Evolutionary conservation across 35 echinoderm and acorn worm genomes (phyloP).

Genomic region (Lytechinus variegatus): DNA sequence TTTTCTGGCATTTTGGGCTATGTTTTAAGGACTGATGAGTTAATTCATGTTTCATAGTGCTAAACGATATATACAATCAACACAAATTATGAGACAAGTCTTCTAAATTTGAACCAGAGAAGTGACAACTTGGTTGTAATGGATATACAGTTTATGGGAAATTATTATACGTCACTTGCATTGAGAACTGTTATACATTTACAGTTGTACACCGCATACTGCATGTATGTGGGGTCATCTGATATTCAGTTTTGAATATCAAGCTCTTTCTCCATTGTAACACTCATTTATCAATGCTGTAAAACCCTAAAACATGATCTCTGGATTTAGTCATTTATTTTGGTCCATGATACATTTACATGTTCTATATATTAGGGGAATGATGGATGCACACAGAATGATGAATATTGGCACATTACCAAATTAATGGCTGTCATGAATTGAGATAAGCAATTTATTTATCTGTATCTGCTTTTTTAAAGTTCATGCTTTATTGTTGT

Average conservation of each 20-base stretch:
- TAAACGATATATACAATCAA: not conserved
- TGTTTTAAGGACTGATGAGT: not conserved
- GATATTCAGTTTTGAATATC: conserved; percentile 13
- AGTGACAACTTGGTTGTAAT: conserved; percentile 12
- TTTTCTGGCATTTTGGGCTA: not conserved
- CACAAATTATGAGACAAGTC: not conserved
- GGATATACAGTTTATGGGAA: not conserved
- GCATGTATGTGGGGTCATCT: not conserved
- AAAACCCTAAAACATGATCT: conserved; percentile 13
- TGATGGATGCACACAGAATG: not conserved
- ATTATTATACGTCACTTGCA: not conserved
- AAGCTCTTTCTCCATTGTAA: not conserved
- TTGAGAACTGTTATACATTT: not conserved
- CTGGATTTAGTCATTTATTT: not conserved
- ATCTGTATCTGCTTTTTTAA: not conserved
- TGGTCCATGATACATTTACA: conserved; percentile 1
- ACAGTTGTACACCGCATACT: not conserved
- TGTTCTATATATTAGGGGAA: not conserved
- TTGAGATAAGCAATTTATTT: not conserved
- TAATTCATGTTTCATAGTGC: not conserved
- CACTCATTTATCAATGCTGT: not conserved
- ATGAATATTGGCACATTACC: conserved; percentile 2
- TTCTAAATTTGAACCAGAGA: not conserved
- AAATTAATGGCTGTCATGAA: not conserved
- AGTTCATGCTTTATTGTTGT: not conserved